phyloP scores from a whole-genome alignment of 2,797 vertebrate genomes.

The Anniella stebbinsi region DNA sequence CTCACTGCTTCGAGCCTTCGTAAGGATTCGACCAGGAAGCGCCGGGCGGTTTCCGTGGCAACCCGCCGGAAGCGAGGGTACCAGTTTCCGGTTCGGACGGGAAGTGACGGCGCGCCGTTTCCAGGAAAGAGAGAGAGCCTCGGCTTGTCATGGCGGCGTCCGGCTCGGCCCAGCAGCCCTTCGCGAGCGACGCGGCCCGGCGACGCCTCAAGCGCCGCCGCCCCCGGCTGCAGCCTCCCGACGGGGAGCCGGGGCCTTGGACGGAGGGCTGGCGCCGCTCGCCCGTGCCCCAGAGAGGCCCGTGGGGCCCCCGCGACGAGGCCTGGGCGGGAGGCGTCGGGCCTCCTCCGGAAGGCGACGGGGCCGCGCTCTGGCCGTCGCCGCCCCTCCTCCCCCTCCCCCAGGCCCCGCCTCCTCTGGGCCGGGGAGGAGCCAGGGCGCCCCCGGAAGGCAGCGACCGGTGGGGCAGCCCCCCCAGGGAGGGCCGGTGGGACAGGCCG shows the following conservation, averaged over 20 bases:
- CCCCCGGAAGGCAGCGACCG: neutral
- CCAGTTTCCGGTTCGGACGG: neutral
- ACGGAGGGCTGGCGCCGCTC: neutral
- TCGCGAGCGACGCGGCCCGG: too few species aligned
- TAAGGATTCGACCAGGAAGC: too few species aligned
- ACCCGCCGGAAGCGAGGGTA: neutral
- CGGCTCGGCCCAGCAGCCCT: too few species aligned
- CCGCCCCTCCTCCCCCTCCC: too few species aligned
- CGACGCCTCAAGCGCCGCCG: neutral
- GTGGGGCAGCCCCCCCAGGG: neutral
- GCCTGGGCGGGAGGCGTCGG: neutral
- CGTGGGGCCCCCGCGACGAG: neutral
- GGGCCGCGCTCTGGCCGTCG: too few species aligned
- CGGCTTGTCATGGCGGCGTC: neutral
- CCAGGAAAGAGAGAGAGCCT: too few species aligned
- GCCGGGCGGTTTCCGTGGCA: neutral
- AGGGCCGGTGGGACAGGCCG: neutral
- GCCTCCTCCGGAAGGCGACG: rapidly evolving
- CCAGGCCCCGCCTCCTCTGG: neutral
- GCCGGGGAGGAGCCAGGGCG: neutral
- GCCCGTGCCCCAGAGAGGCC: neutral
- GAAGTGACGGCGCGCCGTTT: neutral
- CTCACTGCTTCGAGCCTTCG: too few species aligned
- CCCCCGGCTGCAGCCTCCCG: neutral
- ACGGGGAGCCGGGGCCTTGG: too few species aligned